Base-by-base conservation (phyloP, 2,888 invertebrate genomes). In the Pachliopta kotzebuea region DNA sequence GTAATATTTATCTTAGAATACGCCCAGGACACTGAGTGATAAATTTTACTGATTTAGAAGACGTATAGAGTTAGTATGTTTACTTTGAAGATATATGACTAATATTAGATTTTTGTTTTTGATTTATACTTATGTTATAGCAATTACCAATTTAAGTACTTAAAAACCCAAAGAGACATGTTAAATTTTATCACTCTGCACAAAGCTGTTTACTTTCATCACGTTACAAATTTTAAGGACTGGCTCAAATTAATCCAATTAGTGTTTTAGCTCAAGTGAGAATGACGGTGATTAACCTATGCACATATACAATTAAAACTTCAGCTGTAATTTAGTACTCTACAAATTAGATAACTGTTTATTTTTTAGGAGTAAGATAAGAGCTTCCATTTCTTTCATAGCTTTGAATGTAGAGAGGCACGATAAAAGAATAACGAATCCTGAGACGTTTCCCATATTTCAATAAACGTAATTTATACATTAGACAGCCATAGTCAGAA, bases 181-280 rank as follows among this genome's bases (percentile, higher is more conserved):
- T 11, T 37, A 37, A 14, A 37, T 37, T 6, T n/a, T n/a, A n/a
- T 45, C 4, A 45, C 4, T 7, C 1, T 4, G 7, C n/a, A 37
- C 14, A 49, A n/a, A 49, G 49, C n/a, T 6, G 49, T 20, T 20
- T 49, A 49, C 49, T 49, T 49, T 49, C 49, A 37, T 37, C 37
- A 2, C 9, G 37, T 37, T 37, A 37, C 11, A 9, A 37, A 37
- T n/a, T 18, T 45, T 45, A n/a, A 45, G 45, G 45, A 45, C 31
- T 14, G n/a, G 14, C 26, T 24, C 56, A 42, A 56, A 64, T 60
- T 64, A 52, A 60, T 49, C 24, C 26, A 64, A 64, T 64, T 64
- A 56, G 55, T 50, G 31, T 26, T 50, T 20, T 24, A 18, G 29
- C 49, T 14, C 17, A 31, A 54, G 42, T 56, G 50, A 50, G 56